Conservation (phyloP, 1,140 invertebrate genomes). For the Penaeus chinensis region DNA sequence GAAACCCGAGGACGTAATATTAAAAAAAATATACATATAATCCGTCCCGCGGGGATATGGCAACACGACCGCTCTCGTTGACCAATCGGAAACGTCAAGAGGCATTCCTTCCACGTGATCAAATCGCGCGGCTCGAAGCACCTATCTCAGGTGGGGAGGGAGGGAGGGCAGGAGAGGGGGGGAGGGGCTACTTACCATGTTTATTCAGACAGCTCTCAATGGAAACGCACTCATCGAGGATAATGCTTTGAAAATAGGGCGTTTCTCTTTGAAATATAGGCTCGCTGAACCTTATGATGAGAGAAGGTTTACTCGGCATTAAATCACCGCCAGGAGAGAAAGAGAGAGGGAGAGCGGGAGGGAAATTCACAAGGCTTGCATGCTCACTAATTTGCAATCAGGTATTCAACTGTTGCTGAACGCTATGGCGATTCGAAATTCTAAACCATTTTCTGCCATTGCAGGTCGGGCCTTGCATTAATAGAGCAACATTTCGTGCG, state of each 20-base stretch:
- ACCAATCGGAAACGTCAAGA: constrained; percentile 61
- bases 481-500: too few species aligned
- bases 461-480: too few species aligned
- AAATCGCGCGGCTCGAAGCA: not conserved
- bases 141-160: not conserved
- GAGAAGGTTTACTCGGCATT: too few species aligned
- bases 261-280: constrained; percentile 51
- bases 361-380: not conserved
- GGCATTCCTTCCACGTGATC: constrained; percentile 51
- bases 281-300: constrained; percentile 46
- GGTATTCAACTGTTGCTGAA: too few species aligned
- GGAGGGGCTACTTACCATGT: constrained; percentile 38
- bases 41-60: constrained; percentile 1
- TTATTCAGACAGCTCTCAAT: constrained; percentile 52
- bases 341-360: not conserved
- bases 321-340: not conserved
- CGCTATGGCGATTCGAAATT: too few species aligned
- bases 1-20: not conserved
- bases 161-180: not conserved
- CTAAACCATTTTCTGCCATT: too few species aligned
- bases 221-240: constrained; percentile 42
- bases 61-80: constrained; percentile 40
- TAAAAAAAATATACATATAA: too few species aligned
- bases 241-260: constrained; percentile 52
- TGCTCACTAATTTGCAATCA: too few species aligned